A percentile compares a stretch with the other conserved stretches of the same genome.
These are phyloP conservation scores for Dendrolimus pini DNA, from an alignment of 2,888 invertebrate species.

Conservation along the genomic window DNA sequence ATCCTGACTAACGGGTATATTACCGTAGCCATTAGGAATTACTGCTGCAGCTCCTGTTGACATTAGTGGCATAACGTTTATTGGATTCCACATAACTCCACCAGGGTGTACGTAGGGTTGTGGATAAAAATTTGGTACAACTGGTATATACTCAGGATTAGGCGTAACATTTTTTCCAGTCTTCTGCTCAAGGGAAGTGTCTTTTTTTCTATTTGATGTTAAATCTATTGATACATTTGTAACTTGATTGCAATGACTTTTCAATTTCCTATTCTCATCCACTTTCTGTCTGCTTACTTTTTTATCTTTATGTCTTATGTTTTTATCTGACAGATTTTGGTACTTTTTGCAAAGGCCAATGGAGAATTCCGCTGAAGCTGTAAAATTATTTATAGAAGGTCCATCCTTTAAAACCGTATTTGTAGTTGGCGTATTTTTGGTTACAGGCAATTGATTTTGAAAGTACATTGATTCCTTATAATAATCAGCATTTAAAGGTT, in stretches of 20 bases:
- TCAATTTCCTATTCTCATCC: background rate
- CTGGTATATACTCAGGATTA: slow-evolving; percentile 8
- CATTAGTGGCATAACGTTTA: slow-evolving; percentile 28
- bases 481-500: too few species aligned
- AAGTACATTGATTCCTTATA: too few species aligned
- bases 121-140: slow-evolving; percentile 30
- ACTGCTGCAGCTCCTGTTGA: slow-evolving; percentile 17
- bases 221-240: background rate
- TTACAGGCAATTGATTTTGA: too few species aligned
- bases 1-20: slow-evolving; percentile 11
- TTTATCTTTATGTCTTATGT: too few species aligned
- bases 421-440: too few species aligned
- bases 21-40: slow-evolving; percentile 12
- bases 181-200: background rate
- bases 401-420: too few species aligned
- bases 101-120: slow-evolving; percentile 29
- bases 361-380: too few species aligned
- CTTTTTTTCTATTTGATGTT: background rate
- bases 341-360: too few species aligned
- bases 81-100: slow-evolving; percentile 43
- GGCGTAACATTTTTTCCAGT: background rate
- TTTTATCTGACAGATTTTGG: too few species aligned
- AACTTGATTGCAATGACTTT: background rate
- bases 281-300: too few species aligned
- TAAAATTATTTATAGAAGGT: too few species aligned